Evolutionary conservation across 2,797 vertebrate species (phyloP), one percentile per base, ranked within the genome.

Genomic region (Acanthis flammea): DNA sequence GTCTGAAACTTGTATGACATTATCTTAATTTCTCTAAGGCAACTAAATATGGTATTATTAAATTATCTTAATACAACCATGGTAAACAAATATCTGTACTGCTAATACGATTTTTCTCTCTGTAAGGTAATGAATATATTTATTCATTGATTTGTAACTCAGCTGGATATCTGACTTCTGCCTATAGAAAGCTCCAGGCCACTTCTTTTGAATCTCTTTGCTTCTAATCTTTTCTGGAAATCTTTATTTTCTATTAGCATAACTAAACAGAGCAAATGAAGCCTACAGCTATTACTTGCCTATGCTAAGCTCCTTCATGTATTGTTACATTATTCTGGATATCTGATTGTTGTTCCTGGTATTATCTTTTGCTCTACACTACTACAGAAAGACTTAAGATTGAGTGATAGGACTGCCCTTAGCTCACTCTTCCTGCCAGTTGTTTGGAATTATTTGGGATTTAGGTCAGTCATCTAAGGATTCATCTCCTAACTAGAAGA

Each of bases 381-480:
- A 57, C 45, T 77, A 33, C 47, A 83, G 87, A 62, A 86, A 47
- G 72, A 74, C 2, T 79, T 44, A 80, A 91, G 78, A 94, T 92
- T 65, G 57, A 90, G 41, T 62, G 60, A 93, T 66, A 78, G 47
- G 48, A 60, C 51, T 78, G 39, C 57, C 39, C 47, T 79, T 60
- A 70, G 62, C 76, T 94, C 39, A 21, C 25, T 66, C 58, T 73
- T 86, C 44, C 67, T 70, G 62, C 33, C 11, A 10, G 2, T 90
- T 84, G 66, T 84, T 84, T 8, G 8, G 62, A 58, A 76, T 83
- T 94, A 75, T 73, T 83, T 62, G 21, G 65, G 78, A 85, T 96
- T 95, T 92, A 90, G 73, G 70, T 88, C 75, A 71, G 70, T 55
- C 88, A 78, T 86, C 73, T 78, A 73, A 92, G 86, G 80, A 90